These are phyloP conservation scores for Euclidia mi DNA, from an alignment of 2,888 invertebrate species.

Conservation along the genomic window DNA sequence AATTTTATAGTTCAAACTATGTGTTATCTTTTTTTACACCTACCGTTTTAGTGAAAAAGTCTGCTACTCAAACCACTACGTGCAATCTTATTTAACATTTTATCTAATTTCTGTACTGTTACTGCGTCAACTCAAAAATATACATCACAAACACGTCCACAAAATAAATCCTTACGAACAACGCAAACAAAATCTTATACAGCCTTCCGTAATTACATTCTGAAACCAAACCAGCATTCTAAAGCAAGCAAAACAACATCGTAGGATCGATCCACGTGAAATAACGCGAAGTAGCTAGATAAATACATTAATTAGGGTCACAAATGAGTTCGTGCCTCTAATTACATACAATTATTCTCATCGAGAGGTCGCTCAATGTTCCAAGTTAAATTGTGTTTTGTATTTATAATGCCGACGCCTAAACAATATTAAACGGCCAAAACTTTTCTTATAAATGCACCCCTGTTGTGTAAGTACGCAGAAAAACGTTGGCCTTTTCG, in stretches of 20 bases:
- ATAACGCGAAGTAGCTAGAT: slow-evolving; percentile 27
- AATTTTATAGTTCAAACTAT: no score
- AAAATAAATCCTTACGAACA: no score
- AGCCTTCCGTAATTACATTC: slow-evolving; percentile 4
- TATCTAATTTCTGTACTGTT: no score
- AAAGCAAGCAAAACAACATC: slow-evolving; percentile 18
- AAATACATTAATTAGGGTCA: slow-evolving; percentile 64
- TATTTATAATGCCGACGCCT: slow-evolving; percentile 55
- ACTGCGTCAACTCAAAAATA: no score
- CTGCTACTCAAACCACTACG: no score
- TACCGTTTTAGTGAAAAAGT: no score
- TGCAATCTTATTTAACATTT: no score
- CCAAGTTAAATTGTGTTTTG: slow-evolving; percentile 66
- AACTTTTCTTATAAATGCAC: slow-evolving; percentile 50
- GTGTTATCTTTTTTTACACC: no score
- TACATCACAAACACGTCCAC: no score
- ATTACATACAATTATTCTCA: slow-evolving; percentile 60
- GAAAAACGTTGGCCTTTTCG: slow-evolving; percentile 21
- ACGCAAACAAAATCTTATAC: background rate
- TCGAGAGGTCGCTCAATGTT: slow-evolving; percentile 49
- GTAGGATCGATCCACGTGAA: slow-evolving; percentile 20
- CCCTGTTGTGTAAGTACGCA: slow-evolving; percentile 17
- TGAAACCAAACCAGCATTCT: slow-evolving; percentile 1
- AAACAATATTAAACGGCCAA: slow-evolving; percentile 51
- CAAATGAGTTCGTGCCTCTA: slow-evolving; percentile 55